These are phyloP conservation scores for Andrena hattorfiana DNA, from an alignment of 2,888 invertebrate genomes.

Conservation along the genomic window DNA sequence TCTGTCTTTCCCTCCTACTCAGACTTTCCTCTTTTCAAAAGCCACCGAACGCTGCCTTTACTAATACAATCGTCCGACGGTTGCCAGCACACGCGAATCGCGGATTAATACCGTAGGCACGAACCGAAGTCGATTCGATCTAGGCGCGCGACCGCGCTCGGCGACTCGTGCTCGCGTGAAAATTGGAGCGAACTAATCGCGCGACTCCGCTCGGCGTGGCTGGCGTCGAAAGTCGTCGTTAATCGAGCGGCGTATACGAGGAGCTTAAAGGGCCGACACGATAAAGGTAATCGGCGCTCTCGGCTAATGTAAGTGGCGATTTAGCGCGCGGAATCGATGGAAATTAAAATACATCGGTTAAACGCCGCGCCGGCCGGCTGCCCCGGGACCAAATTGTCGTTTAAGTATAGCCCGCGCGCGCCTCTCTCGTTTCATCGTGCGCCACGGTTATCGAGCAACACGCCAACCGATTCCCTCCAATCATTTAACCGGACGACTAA, in stretches of 20 bases:
- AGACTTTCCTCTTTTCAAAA: not conserved
- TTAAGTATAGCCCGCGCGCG: conserved; percentile 61
- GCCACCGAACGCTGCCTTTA: not conserved
- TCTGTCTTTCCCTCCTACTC: not conserved
- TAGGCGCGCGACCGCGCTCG: conserved; percentile 25
- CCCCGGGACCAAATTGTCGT: conserved; percentile 64
- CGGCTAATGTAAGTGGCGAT: conserved; percentile 69
- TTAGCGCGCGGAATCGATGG: conserved; percentile 66
- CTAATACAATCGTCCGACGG: conserved; percentile 20
- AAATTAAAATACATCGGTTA: conserved; percentile 72
- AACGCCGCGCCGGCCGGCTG: conserved; percentile 45
- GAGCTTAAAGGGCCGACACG: conserved; percentile 60
- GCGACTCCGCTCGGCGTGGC: conserved; percentile 33
- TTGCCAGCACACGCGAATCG: not conserved
- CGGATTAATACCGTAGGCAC: conserved; percentile 42
- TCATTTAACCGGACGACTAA: conserved; percentile 49
- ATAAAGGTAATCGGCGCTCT: conserved; percentile 69
- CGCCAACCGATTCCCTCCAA: conserved; percentile 37
- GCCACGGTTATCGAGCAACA: conserved; percentile 53
- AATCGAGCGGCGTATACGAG: conserved; percentile 59
- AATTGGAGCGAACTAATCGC: conserved; percentile 64
- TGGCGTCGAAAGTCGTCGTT: conserved; percentile 62
- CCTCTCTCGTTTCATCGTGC: conserved; percentile 54
- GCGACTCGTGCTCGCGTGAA: conserved; percentile 42
- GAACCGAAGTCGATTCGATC: conserved; percentile 21